These are phyloP conservation scores for Ispidina picta DNA, from an alignment of 2,797 vertebrate species.

Conservation along the genomic window DNA sequence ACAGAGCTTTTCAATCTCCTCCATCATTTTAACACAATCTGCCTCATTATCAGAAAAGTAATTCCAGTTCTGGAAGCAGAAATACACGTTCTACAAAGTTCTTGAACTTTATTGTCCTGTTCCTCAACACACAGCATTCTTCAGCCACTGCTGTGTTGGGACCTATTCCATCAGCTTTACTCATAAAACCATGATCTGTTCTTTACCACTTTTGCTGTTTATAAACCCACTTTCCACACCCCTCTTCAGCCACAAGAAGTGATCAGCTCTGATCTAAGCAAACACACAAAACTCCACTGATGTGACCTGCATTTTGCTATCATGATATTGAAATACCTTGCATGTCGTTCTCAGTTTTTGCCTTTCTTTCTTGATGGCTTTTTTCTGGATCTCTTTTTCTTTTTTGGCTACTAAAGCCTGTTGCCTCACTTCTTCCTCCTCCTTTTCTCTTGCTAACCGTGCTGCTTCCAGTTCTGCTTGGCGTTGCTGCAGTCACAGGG, in stretches of 20 bases:
- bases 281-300: background rate
- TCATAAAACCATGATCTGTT: background rate
- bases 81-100: slow-evolving; percentile 62
- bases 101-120: slow-evolving; percentile 52
- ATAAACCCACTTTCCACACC: background rate
- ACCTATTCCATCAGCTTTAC: background rate
- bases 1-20: slow-evolving; percentile 97
- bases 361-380: slow-evolving; percentile 97
- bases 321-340: slow-evolving; percentile 83
- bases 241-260: background rate
- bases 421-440: slow-evolving; percentile 93
- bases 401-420: slow-evolving; percentile 90
- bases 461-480: slow-evolving; percentile 91
- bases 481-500: slow-evolving; percentile 80
- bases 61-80: slow-evolving; percentile 90
- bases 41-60: slow-evolving; percentile 93
- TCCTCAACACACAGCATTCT: slow-evolving; percentile 17
- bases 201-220: background rate
- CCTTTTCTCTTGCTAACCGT: slow-evolving; percentile 91
- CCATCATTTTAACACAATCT: slow-evolving; percentile 97
- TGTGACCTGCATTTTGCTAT: background rate
- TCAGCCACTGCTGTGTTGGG: background rate
- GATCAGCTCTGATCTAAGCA: background rate
- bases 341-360: slow-evolving; percentile 95
- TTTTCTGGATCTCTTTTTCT: slow-evolving; percentile 98